A percentile compares a stretch with the other conserved stretches of the same genome.
phyloP scores from a whole-genome alignment of 2,113 vertebrate genomes.

The Scomber colias region DNA sequence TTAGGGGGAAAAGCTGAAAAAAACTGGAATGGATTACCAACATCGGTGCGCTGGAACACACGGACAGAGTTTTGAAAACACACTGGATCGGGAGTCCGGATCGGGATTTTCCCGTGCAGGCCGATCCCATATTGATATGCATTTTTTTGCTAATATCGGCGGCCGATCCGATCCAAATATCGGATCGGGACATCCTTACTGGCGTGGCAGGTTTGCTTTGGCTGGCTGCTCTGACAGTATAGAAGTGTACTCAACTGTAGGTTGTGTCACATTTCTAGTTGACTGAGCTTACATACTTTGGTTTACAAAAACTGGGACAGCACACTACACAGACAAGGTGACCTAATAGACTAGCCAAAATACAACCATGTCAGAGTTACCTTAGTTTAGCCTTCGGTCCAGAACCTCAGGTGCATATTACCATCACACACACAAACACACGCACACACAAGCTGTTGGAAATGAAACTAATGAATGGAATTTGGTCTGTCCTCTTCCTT shows the following conservation, averaged over 20 bases:
- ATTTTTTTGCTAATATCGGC: too few relatives aligned
- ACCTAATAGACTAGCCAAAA: constrained; percentile 13
- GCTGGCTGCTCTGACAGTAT: not conserved
- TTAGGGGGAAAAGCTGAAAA: too few relatives aligned
- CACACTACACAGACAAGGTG: constrained; percentile 5
- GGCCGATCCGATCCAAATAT: too few relatives aligned
- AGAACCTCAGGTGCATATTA: constrained; percentile 5
- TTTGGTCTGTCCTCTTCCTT: not conserved
- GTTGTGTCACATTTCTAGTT: constrained; percentile 3
- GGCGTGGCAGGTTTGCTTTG: not conserved
- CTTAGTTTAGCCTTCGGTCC: not conserved
- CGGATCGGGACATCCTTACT: too few relatives aligned
- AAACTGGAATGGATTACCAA: too few relatives aligned
- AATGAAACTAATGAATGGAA: not conserved
- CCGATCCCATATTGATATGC: too few relatives aligned
- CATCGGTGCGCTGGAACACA: too few relatives aligned
- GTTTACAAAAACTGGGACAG: not conserved
- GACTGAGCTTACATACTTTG: not conserved
- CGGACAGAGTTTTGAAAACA: too few relatives aligned
- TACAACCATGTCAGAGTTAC: constrained; percentile 37
- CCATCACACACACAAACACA: constrained; percentile 21
- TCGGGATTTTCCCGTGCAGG: too few relatives aligned
- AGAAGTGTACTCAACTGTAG: not conserved
- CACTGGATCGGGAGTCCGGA: too few relatives aligned
- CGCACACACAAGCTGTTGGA: constrained; percentile 1